phyloP scores from a whole-genome alignment of 2,888 invertebrate species.

The Drosophila crucigera region DNA sequence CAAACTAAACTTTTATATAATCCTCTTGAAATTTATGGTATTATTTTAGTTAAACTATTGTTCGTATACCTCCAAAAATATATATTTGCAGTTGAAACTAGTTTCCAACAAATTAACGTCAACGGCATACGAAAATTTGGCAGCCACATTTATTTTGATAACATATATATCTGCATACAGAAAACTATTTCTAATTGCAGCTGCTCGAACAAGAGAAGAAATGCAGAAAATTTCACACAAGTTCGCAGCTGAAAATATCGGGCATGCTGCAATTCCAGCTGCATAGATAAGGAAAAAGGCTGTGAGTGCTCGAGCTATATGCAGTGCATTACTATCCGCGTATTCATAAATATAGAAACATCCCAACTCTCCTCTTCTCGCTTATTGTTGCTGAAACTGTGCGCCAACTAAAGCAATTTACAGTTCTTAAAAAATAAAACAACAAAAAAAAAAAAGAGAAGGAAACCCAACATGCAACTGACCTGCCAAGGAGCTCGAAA shows the following conservation, averaged over 20 bases:
- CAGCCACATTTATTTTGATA: neutral
- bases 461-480: conserved; percentile 65
- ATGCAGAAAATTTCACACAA: conserved; percentile 19
- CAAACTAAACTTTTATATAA: neutral
- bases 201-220: conserved; percentile 33
- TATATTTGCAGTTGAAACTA: neutral
- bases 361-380: neutral
- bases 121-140: neutral
- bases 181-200: conserved; percentile 12
- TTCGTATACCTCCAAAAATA: neutral
- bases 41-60: neutral
- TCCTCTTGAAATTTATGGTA: neutral
- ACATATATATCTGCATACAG: neutral
- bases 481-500: conserved; percentile 55
- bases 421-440: conserved; percentile 67
- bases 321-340: conserved; percentile 51
- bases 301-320: conserved; percentile 35
- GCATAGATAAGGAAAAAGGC: conserved; percentile 47
- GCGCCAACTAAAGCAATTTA: conserved; percentile 78
- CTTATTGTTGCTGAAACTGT: conserved; percentile 58
- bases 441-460: neutral
- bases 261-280: conserved; percentile 20
- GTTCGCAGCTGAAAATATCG: conserved; percentile 19
- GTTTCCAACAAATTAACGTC: neutral
- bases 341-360: conserved; percentile 53